Evolutionary conservation across 1,140 invertebrate species (phyloP).

Genomic region (Idris sp.): DNA sequence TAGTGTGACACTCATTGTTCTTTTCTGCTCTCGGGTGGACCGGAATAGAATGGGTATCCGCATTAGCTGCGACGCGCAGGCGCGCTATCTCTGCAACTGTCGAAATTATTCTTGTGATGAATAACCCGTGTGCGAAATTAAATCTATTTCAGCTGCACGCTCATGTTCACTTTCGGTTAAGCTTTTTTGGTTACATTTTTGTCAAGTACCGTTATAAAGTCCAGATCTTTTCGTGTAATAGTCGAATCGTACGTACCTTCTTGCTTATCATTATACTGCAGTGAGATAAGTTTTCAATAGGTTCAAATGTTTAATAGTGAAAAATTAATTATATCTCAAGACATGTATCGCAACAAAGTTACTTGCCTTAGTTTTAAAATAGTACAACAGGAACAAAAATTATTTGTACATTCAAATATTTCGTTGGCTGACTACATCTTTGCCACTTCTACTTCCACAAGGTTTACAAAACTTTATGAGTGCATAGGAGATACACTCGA

Average conservation of each 20-base stretch:
- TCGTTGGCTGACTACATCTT: slow-evolving; percentile 49
- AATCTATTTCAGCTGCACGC: slow-evolving; percentile 47
- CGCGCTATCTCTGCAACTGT: slow-evolving; percentile 50
- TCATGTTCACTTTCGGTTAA: slow-evolving; percentile 9
- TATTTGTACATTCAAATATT: background rate
- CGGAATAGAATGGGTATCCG: slow-evolving; percentile 74
- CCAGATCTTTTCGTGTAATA: too few relatives aligned
- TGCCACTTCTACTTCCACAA: slow-evolving; percentile 45
- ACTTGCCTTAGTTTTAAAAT: too few relatives aligned
- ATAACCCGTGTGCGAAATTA: slow-evolving; percentile 48
- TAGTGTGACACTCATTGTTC: slow-evolving; percentile 76
- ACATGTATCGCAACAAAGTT: too few relatives aligned
- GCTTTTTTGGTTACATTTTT: background rate
- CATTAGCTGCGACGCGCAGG: slow-evolving; percentile 33
- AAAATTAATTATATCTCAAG: too few relatives aligned
- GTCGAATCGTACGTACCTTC: too few relatives aligned
- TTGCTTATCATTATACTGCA: slow-evolving; percentile 6
- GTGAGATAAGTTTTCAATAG: too few relatives aligned
- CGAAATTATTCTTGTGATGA: slow-evolving; percentile 63
- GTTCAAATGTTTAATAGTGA: too few relatives aligned
- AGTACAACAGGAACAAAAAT: too few relatives aligned
- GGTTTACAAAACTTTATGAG: slow-evolving; percentile 29
- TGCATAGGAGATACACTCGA: slow-evolving; percentile 30
- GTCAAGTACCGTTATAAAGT: background rate
- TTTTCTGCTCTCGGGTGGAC: slow-evolving; percentile 71